A percentile compares a stretch with the other conserved stretches of the same genome.
Evolutionary conservation across 2,797 vertebrate genomes (phyloP).

Genomic region (Galaxias olidus): DNA sequence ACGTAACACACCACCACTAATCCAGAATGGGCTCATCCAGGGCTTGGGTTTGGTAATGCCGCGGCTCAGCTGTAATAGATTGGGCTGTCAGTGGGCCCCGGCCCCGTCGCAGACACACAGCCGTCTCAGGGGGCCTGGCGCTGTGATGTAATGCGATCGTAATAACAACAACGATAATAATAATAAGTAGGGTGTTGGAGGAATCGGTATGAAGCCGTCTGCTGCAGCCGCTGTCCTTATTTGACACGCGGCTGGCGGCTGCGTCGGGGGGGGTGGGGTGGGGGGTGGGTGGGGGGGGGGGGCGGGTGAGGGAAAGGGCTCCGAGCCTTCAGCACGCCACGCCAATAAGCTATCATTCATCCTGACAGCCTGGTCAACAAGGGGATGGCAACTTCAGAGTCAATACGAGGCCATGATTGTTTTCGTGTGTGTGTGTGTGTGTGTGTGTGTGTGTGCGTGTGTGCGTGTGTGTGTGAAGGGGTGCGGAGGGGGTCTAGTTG

Average conservation of each 20-base stretch:
- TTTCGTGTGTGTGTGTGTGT: too few relatives aligned
- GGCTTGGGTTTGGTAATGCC: conserved; percentile 41
- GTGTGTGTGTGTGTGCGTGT: too few relatives aligned
- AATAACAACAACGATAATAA: conserved; percentile 60
- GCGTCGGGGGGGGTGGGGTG: conserved; percentile 25
- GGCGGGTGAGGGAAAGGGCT: neutral
- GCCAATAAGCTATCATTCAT: conserved; percentile 53
- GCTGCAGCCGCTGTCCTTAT: conserved; percentile 31
- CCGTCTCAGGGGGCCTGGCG: conserved; percentile 13
- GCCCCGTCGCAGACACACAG: conserved; percentile 54
- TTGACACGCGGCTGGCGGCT: conserved; percentile 38
- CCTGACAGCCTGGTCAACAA: conserved; percentile 50
- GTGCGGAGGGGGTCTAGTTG: too few relatives aligned
- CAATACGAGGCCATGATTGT: conserved; percentile 29
- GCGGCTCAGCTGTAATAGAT: conserved; percentile 55
- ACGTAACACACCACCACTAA: conserved; percentile 55
- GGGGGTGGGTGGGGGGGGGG: conserved; percentile 19
- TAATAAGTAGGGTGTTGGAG: conserved; percentile 28
- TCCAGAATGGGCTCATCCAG: conserved; percentile 46
- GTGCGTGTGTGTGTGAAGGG: neutral
- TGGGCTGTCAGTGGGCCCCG: conserved; percentile 43
- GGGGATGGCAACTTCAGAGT: conserved; percentile 33
- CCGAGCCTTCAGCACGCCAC: conserved; percentile 6
- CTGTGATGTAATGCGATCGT: conserved; percentile 54
- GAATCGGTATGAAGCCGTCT: conserved; percentile 45